A percentile compares a stretch with the other conserved stretches of the same genome.
Conservation (phyloP, 1,140 invertebrate genomes). For the Antheraea mylitta region DNA sequence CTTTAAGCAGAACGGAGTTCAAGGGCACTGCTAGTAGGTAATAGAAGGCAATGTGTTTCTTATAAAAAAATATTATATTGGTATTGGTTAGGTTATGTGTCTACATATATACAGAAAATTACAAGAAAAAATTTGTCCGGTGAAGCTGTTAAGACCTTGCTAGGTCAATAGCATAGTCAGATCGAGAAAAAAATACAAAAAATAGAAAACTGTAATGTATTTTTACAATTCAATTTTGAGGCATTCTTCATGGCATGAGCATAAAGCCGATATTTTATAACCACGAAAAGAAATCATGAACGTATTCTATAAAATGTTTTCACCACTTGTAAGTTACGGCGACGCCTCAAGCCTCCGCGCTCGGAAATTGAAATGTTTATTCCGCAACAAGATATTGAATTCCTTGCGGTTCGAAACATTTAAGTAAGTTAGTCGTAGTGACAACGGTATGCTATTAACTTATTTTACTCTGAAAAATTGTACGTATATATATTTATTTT, state of each 20-base stretch:
- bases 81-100: no score
- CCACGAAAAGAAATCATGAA: slow-evolving; percentile 6
- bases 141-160: no score
- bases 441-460: background rate
- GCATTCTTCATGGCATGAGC: background rate
- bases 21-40: no score
- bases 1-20: no score
- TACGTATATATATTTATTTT: no score
- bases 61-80: no score
- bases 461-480: background rate
- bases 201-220: no score
- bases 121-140: no score
- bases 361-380: slow-evolving; percentile 48
- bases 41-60: no score
- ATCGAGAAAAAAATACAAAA: no score
- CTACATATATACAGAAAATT: no score
- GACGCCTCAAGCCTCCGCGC: slow-evolving; percentile 6
- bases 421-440: background rate
- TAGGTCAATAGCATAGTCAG: no score
- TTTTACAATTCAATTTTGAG: background rate
- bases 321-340: slow-evolving; percentile 6
- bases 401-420: slow-evolving; percentile 8
- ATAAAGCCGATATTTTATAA: background rate
- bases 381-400: slow-evolving; percentile 54
- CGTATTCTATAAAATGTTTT: slow-evolving; percentile 7